Percentiles rank a stretch among this genome's conserved stretches.
These are phyloP conservation scores for Drosophila serrata DNA, from an alignment of 1,140 invertebrate genomes.

Conservation along the genomic window DNA sequence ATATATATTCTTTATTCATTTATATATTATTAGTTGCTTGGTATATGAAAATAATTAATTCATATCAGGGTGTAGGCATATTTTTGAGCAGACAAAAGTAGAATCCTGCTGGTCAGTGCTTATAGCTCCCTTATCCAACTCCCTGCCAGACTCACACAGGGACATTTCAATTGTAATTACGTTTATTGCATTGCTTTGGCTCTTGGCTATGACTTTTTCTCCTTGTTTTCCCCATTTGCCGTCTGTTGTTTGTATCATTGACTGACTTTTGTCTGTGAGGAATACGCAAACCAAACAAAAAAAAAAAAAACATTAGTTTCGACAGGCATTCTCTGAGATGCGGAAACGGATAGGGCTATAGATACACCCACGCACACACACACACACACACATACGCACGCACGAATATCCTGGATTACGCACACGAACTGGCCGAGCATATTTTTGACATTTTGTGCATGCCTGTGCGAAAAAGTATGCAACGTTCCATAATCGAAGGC, in stretches of 20 bases:
- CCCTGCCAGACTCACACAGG: conserved; percentile 4
- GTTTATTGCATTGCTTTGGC: conserved; percentile 72
- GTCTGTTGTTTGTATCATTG: conserved; percentile 34
- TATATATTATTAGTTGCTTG: not conserved
- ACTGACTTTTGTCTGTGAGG: conserved; percentile 28
- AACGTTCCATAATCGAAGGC: conserved; percentile 61
- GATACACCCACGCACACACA: conserved; percentile 7
- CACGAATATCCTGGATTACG: not conserved
- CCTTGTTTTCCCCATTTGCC: conserved; percentile 18
- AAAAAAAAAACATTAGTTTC: conserved; percentile 14
- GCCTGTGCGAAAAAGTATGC: conserved; percentile 61
- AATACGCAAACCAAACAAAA: conserved; percentile 12
- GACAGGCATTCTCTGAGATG: conserved; percentile 20
- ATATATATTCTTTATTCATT: not conserved
- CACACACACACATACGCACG: not conserved
- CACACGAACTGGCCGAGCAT: conserved; percentile 44
- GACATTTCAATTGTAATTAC: conserved; percentile 70
- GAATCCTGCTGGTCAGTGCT: not conserved
- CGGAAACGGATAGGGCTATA: not conserved
- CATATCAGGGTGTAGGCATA: not conserved
- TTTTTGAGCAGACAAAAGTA: not conserved
- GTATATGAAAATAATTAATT: no score
- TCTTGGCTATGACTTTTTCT: conserved; percentile 45
- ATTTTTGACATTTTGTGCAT: conserved; percentile 69
- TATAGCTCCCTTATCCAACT: conserved; percentile 8